Conservation (phyloP, 1,140 invertebrate genomes). For the Marisa cornuarietis region DNA sequence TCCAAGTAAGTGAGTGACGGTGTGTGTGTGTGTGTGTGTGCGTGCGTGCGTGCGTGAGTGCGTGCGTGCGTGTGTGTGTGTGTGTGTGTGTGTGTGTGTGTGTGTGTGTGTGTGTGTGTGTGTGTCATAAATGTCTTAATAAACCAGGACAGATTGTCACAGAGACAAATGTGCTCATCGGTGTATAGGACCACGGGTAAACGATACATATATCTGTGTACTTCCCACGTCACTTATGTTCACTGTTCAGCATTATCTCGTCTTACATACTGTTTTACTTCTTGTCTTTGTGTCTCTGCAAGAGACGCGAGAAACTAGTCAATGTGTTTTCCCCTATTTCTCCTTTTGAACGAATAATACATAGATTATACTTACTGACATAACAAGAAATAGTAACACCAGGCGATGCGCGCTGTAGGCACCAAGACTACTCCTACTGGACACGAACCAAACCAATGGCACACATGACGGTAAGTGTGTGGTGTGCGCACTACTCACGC, state of each 20-base stretch:
- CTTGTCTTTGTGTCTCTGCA: not conserved
- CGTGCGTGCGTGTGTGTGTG: slow-evolving; percentile 12
- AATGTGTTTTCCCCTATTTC: too few species aligned
- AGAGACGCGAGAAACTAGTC: not conserved
- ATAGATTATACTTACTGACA: too few species aligned
- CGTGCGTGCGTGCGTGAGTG: too few species aligned
- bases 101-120: not conserved
- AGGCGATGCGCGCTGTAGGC: slow-evolving; percentile 41
- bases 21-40: too few species aligned
- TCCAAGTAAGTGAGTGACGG: too few species aligned
- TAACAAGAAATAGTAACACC: not conserved
- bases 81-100: not conserved
- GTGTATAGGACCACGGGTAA: too few species aligned
- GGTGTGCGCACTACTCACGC: not conserved
- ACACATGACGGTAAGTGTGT: slow-evolving; percentile 56
- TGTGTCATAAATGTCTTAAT: not conserved
- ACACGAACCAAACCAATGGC: slow-evolving; percentile 56
- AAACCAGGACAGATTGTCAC: too few species aligned
- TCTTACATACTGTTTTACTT: not conserved
- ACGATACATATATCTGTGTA: too few species aligned
- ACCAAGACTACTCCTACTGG: slow-evolving; percentile 64
- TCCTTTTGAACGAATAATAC: too few species aligned
- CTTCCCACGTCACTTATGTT: too few species aligned
- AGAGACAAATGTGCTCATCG: too few species aligned
- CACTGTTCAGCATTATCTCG: too few species aligned